phyloP scores from a whole-genome alignment of 1,140 invertebrate genomes.

The Rhopalosiphum padi region DNA sequence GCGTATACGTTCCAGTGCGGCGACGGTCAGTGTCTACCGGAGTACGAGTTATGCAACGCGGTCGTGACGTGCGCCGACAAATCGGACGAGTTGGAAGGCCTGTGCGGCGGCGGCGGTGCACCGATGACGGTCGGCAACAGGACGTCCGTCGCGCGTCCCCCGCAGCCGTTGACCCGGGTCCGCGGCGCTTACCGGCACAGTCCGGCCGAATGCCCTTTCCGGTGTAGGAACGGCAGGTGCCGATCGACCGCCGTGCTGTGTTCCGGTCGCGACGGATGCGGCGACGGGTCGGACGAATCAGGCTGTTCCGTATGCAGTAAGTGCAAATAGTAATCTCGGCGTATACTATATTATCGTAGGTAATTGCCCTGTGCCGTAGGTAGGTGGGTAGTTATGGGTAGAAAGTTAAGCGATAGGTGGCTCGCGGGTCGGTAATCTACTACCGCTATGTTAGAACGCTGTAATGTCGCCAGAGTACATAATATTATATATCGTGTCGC shows the following conservation, averaged over 20 bases:
- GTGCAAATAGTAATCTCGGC: constrained; percentile 34
- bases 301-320: constrained; percentile 83
- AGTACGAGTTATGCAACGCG: constrained; percentile 90
- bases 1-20: constrained; percentile 80
- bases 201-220: constrained; percentile 73
- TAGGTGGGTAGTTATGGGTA: not conserved
- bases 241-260: constrained; percentile 85
- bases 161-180: constrained; percentile 69
- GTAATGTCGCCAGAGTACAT: not conserved
- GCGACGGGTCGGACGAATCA: constrained; percentile 86
- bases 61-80: constrained; percentile 83
- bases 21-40: constrained; percentile 84
- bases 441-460: not conserved
- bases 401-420: not conserved
- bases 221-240: constrained; percentile 85
- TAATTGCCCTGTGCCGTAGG: not conserved
- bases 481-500: not conserved
- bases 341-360: not conserved
- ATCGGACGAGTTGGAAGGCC: constrained; percentile 80
- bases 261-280: constrained; percentile 86
- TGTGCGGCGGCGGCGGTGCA: constrained; percentile 66
- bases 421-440: not conserved
- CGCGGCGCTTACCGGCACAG: constrained; percentile 60
- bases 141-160: constrained; percentile 77
- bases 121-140: constrained; percentile 60